Conservation (phyloP, 1,140 invertebrate genomes). For the Zeugodacus cucurbitae region DNA sequence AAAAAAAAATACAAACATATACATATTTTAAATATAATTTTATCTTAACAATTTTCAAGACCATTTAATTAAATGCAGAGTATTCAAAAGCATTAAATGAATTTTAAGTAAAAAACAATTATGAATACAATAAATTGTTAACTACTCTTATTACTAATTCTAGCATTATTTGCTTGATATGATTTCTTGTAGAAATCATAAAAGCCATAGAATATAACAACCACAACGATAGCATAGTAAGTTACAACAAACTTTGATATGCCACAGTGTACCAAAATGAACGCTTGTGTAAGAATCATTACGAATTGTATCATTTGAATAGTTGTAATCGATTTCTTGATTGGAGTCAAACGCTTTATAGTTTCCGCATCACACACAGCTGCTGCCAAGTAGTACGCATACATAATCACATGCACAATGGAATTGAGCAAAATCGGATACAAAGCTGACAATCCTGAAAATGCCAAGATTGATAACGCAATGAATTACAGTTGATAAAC, state of each 20-base stretch:
- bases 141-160: background rate
- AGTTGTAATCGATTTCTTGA: slow-evolving; percentile 66
- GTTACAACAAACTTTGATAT: slow-evolving; percentile 53
- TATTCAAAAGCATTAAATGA: too few species aligned
- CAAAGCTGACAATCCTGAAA: slow-evolving; percentile 78
- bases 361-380: slow-evolving; percentile 72
- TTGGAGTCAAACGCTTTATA: slow-evolving; percentile 52
- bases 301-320: slow-evolving; percentile 73
- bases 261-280: slow-evolving; percentile 51
- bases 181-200: slow-evolving; percentile 74
- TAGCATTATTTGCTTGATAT: slow-evolving; percentile 59
- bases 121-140: background rate
- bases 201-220: slow-evolving; percentile 77
- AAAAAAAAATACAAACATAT: background rate
- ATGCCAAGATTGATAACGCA: background rate
- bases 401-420: slow-evolving; percentile 81
- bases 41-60: too few species aligned
- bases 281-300: slow-evolving; percentile 69
- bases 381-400: slow-evolving; percentile 83
- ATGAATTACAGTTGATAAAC: background rate
- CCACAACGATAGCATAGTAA: slow-evolving; percentile 71
- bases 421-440: slow-evolving; percentile 85
- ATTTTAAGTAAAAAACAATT: background rate
- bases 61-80: too few species aligned
- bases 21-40: background rate